Percentiles rank a stretch among this genome's conserved stretches.
Conservation (phyloP, 2,113 vertebrate species). For the Pituophis catenifer region DNA sequence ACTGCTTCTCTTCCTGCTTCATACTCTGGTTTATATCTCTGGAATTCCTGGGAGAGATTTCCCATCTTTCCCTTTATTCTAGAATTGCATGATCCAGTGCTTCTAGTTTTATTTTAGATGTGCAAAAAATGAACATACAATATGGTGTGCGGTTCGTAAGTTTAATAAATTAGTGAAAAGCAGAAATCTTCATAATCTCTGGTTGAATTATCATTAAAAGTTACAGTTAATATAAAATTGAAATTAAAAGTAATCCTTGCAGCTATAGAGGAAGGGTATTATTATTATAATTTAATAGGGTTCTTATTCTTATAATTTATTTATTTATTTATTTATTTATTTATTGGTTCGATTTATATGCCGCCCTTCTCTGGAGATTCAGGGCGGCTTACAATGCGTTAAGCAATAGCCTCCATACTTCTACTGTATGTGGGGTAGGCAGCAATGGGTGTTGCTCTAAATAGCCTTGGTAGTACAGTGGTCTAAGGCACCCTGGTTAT, state of each 20-base stretch:
- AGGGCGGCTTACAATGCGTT: no score
- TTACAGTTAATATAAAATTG: neutral
- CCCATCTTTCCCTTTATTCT: neutral
- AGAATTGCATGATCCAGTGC: neutral
- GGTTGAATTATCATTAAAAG: neutral
- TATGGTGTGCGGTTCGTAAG: neutral
- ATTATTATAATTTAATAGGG: no score
- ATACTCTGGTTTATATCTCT: neutral
- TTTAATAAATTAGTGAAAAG: neutral
- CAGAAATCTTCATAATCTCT: neutral
- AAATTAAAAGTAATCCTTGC: neutral
- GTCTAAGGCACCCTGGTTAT: no score
- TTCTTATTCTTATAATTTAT: neutral
- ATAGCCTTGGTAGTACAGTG: no score
- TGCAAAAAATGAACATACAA: neutral
- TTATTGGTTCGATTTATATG: no score
- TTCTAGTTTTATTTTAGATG: neutral
- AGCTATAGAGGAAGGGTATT: neutral
- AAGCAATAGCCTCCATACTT: no score
- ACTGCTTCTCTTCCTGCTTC: neutral
- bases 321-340: no score
- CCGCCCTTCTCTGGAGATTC: no score
- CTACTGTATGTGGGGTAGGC: neutral
- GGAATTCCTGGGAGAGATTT: neutral
- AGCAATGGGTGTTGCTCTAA: neutral